Base-by-base conservation (phyloP, 2,797 vertebrate genomes). In the Margarornis squamiger region DNA sequence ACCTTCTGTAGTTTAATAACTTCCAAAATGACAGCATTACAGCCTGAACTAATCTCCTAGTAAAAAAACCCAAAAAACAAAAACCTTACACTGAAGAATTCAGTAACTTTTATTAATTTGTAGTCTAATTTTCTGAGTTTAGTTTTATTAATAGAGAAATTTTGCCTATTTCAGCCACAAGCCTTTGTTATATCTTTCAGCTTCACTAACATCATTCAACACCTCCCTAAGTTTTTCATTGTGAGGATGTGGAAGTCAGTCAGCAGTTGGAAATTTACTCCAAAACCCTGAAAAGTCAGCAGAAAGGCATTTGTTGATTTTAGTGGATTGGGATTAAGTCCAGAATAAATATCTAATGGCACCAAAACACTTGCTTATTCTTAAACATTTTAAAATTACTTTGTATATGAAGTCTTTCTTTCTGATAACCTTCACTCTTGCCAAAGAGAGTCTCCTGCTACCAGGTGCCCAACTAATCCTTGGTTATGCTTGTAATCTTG, bases 231-330 rank as follows among this genome's bases (percentile, higher is more conserved):
- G 27, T 43, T 85, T 93, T 91, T 65, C 32, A 26, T 45, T 72
- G 41, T 49, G 66, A 68, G 70, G 39, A 66, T 59, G 27, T 88
- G 36, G 48, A 81, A 93, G 54, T 63, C 39, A 84, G 57, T 75
- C 76, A 86, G 39, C 79, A 70, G 43, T 32, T 78, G 39, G 68
- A 90, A 90, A 54, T 95, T 92, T 95, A 68, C 68, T 86, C 68
- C 65, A 80, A 61, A 91, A 55, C 38, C 49, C 41, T 76, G 68
- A 29, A 72, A 96, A 94, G 55, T 95, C 93, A 97, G 36, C 80
- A 93, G 95, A 93, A 96, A 86, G 85, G 83, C 80, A 93, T 93
- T 80, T 86, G 58, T 72, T 94, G 76, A 76, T 75, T 95, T 95
- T 78, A 93, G 52, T 81, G 70, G 76, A 22, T 81, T 92, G 46